These are phyloP conservation scores for Drosophila lacicola DNA, from an alignment of 2,888 invertebrate species.

Conservation along the genomic window DNA sequence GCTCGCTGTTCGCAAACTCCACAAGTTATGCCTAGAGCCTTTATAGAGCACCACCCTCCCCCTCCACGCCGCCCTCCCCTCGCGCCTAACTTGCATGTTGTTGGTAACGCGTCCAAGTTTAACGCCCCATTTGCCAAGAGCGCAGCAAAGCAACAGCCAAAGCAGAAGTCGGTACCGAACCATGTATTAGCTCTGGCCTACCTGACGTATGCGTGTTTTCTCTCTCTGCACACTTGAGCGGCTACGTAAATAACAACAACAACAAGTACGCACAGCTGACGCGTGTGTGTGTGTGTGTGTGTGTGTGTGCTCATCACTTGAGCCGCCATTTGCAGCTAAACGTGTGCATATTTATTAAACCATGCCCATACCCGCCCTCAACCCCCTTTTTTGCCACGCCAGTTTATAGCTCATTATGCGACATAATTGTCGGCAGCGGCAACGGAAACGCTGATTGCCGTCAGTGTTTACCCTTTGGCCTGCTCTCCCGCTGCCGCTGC, in stretches of 20 bases:
- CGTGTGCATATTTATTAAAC: conserved; percentile 32
- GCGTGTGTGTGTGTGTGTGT: neutral
- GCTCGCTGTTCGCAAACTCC: conserved; percentile 2
- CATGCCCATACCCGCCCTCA: neutral
- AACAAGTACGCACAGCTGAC: conserved; percentile 5
- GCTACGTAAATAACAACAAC: conserved; percentile 13
- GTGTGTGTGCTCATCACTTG: conserved; percentile 38
- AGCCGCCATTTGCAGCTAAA: conserved; percentile 35
- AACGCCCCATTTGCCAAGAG: conserved; percentile 55
- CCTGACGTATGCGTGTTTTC: conserved; percentile 56
- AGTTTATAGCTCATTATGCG: conserved; percentile 72
- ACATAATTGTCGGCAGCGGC: conserved; percentile 61
- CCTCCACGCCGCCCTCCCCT: neutral
- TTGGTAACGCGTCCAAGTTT: conserved; percentile 28
- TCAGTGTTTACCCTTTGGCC: conserved; percentile 15
- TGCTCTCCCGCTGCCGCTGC: neutral
- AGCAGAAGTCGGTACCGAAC: conserved; percentile 12
- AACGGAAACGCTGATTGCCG: conserved; percentile 20
- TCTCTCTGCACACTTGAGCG: conserved; percentile 34
- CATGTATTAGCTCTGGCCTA: conserved; percentile 24
- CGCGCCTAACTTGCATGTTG: neutral
- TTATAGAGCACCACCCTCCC: no score
- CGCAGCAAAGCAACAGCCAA: conserved; percentile 6
- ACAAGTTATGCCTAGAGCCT: no score
- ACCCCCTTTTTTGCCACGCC: neutral